Evolutionary conservation across 2,113 vertebrate species (phyloP), one percentile per base, ranked within the genome.

Genomic region (Tringa solitaria): DNA sequence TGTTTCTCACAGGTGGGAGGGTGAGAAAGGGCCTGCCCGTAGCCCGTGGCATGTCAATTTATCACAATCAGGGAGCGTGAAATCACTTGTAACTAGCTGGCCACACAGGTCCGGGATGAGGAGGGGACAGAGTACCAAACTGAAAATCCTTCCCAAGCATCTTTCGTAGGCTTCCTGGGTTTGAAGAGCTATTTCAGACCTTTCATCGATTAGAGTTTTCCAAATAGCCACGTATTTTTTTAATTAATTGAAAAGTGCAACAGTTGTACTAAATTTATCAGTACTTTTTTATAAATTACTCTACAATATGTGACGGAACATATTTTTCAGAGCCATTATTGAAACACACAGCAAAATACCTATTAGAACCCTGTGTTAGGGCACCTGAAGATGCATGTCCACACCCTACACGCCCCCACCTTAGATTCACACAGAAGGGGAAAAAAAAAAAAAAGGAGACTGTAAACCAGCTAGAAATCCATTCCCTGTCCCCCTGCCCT

Each of bases 1-100:
- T 76, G 65, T 79, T 93, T 87, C 93, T 95, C 96, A 94, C 57
- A 91, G 65, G 74, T 91, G 84, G 77, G 84, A 84, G 84, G 39
- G 80, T 90, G 56, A 89, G 56, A 84, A 92, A 75, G 70, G 60
- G 51, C 93, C 39, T 63, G 77, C 87, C 63, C 1, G 3, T 87
- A 85, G 69, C 69, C 93, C 43, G 2, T 84, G 77, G 59, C 77
- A 24, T n/a, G 41, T 74, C 43, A 39, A 32, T 92, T 94, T 93
- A 53, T 94, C 89, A 75, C n/a, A 56, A 22, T 21, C 68, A 84
- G 41, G 41, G 51, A 92, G 79, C 2, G 0, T 93, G 68, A 96
- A 94, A 93, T 93, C 2, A 1, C 60, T 72, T 82, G 27, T 60
- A 68, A 48, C 87, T 84, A 63, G 69, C 77, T 0, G 0, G 65